These are phyloP conservation scores for Rhynchotus rufescens DNA, from an alignment of 2,797 vertebrate genomes.

Conservation along the genomic window DNA sequence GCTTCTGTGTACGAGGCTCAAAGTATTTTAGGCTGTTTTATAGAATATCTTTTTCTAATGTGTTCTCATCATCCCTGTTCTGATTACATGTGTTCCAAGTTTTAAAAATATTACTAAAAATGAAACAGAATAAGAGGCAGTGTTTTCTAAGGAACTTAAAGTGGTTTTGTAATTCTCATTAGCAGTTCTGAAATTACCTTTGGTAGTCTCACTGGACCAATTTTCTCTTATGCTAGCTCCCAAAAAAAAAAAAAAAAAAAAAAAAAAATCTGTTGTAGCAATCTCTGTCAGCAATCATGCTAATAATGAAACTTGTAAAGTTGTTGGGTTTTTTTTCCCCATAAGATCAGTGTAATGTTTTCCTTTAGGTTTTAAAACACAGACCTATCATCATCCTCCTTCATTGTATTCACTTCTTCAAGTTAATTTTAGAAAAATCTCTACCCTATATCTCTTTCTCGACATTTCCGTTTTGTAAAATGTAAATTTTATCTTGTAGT, in stretches of 20 bases:
- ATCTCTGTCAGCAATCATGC: not conserved
- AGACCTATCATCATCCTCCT: not conserved
- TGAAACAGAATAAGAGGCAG: not conserved
- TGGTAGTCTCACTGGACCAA: not conserved
- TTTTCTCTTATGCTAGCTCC: not conserved
- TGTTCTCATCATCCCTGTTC: conserved; percentile 38
- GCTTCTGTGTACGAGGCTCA: not conserved
- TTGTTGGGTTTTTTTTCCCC: not conserved
- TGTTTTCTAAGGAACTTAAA: conserved; percentile 29
- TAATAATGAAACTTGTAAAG: not conserved
- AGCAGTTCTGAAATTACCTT: conserved; percentile 32
- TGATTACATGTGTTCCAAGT: not conserved
- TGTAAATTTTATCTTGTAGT: conserved; percentile 15
- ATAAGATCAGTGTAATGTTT: not conserved
- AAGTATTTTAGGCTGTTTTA: conserved; percentile 32
- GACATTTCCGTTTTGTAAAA: not conserved
- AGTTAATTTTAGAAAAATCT: not conserved
- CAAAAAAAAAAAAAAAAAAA: not conserved
- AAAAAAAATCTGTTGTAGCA: not conserved
- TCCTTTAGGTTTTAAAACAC: not conserved
- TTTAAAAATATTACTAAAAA: conserved; percentile 3
- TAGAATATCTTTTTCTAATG: conserved; percentile 1
- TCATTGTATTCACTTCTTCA: not conserved
- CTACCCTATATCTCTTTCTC: not conserved
- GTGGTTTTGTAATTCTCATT: conserved; percentile 8